phyloP scores from a whole-genome alignment of 2,888 invertebrate genomes.

The Pachymerium ferrugineum region DNA sequence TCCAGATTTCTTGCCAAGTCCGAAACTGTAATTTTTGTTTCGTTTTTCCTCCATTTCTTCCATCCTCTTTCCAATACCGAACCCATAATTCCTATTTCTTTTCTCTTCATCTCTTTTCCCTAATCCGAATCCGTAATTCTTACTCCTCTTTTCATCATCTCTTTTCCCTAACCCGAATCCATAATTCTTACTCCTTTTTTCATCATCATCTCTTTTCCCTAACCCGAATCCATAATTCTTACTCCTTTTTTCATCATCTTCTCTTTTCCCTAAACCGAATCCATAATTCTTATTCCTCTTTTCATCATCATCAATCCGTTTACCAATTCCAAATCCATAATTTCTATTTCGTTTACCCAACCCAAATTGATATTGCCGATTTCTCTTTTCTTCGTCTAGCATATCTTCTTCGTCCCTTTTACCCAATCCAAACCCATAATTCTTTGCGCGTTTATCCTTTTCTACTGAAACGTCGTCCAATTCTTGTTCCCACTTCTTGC shows the following conservation, averaged over 20 bases:
- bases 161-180: neutral
- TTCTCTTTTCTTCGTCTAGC: neutral
- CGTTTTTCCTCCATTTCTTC: neutral
- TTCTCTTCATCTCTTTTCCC: neutral
- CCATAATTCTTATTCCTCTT: neutral
- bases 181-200: neutral
- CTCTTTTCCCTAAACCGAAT: neutral
- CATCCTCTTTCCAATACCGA: conserved; percentile 15
- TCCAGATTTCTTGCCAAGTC: neutral
- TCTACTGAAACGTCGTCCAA: neutral
- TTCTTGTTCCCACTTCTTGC: neutral
- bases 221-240: neutral
- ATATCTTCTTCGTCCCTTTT: neutral
- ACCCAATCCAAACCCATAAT: neutral
- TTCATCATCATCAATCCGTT: neutral
- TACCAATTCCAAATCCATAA: neutral
- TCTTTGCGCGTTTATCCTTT: neutral
- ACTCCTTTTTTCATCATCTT: neutral
- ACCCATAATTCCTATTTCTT: neutral
- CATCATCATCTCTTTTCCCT: neutral
- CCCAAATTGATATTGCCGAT: neutral
- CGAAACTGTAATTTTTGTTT: conserved; percentile 19
- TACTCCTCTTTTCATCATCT: neutral
- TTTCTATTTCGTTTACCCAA: neutral
- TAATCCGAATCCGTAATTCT: neutral